Conservation (phyloP, 2,797 vertebrate genomes). For the Lacerta bilineata region DNA sequence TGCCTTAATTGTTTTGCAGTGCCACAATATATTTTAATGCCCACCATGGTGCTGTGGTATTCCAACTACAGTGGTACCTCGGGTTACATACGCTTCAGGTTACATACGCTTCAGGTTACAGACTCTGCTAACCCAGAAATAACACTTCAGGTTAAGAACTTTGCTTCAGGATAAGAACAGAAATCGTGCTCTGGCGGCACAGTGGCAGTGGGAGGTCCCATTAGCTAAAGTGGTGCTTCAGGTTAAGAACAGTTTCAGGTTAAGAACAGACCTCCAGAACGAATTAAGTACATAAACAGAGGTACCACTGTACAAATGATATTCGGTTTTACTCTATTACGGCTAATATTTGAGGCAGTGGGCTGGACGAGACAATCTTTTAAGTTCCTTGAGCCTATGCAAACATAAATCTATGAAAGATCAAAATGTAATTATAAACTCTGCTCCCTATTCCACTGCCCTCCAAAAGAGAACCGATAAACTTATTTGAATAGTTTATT, state of each 20-base stretch:
- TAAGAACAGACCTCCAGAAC: too few relatives aligned
- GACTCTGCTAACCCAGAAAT: too few relatives aligned
- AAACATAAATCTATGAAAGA: conserved; percentile 1
- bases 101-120: too few relatives aligned
- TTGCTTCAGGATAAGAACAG: too few relatives aligned
- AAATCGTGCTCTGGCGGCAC: too few relatives aligned
- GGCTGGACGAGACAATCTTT: not conserved
- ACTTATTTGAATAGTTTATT: conserved; percentile 39
- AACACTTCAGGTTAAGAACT: too few relatives aligned
- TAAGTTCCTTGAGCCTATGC: conserved; percentile 1
- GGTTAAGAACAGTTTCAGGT: too few relatives aligned
- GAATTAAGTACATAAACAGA: too few relatives aligned
- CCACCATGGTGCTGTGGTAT: not conserved
- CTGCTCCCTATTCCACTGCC: conserved; percentile 10
- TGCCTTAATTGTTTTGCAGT: not conserved
- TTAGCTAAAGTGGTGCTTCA: too few relatives aligned
- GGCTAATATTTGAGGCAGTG: not conserved
- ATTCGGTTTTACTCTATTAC: not conserved
- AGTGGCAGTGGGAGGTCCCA: too few relatives aligned
- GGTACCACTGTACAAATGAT: too few relatives aligned
- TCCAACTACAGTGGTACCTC: not conserved
- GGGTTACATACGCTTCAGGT: too few relatives aligned
- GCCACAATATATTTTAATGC: not conserved
- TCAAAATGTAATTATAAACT: conserved; percentile 22
- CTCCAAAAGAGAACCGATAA: not conserved